Base-by-base conservation (phyloP, 2,797 vertebrate genomes). In the Catostomus latipinnis region DNA sequence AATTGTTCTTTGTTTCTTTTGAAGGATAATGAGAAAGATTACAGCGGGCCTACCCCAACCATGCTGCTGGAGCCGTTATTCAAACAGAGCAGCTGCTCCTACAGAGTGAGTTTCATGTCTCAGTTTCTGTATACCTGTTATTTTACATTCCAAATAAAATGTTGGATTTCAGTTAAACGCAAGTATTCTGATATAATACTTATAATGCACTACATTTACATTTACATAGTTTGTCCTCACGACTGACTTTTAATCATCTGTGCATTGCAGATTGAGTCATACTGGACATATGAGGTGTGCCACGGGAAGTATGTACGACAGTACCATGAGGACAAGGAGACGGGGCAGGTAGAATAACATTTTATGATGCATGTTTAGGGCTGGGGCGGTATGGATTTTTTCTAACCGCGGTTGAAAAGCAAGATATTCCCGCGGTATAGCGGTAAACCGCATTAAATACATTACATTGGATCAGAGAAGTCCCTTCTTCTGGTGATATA, bases 221-320 rank as follows among this genome's bases (percentile, higher is more conserved):
- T 13, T 62, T 62, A 62, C 2, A 84, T 62, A 9, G 9, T 5
- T 67, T 53, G 7, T 10, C 43, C 48, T 61, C 14, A 48, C 16
- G 8, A 48, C 3, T 4, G 34, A 1, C 3, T 16, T 18, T 2
- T 67, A 6, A 60, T 45, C 1, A 16, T 49, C 6, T 18, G 53
- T 60, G 68, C 34, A 34, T 89, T 93, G 79, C 92, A 99, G 98
- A 98, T 99, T 82, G 98, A 99, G 88, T 98, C 97, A 7, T 99
- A 99, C 74, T 99, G 98, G 98, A 99, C 98, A 0, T 99, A 99
- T 0, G 98, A 99, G 89, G 96, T 99, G 8, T 99, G 98, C 82
- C 98, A 99, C 0, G 98, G 98, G 14, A 99, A 98, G 85, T 96
- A 99, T 75, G 93, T 99, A 79, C 94, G 97, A 56, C 98, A 99